A percentile compares a stretch with the other conserved stretches of the same genome.
phyloP scores from a whole-genome alignment of 2,113 vertebrate species.

The Nymphicus hollandicus region DNA sequence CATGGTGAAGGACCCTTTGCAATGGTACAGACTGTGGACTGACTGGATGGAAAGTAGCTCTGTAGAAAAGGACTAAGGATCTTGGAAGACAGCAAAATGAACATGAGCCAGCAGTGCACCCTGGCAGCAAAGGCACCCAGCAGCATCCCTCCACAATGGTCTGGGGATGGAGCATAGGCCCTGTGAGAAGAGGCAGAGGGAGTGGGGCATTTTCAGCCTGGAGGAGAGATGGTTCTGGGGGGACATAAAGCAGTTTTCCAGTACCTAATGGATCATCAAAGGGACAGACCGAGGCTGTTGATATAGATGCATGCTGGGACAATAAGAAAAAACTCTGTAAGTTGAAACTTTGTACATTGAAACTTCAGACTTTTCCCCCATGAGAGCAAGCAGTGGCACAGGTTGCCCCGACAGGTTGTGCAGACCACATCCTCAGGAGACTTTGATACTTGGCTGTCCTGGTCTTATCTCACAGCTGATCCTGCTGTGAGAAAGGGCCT shows the following conservation, averaged over 20 bases:
- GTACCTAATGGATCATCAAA: background rate
- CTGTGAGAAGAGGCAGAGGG: rapidly evolving
- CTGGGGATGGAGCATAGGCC: background rate
- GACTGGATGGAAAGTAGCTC: background rate
- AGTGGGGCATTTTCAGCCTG: background rate
- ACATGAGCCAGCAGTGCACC: background rate
- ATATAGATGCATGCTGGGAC: background rate
- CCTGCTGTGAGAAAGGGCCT: background rate
- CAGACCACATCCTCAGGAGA: background rate
- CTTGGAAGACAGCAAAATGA: background rate
- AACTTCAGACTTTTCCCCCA: background rate
- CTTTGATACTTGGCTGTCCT: background rate
- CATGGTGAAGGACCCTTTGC: background rate
- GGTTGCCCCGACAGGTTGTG: background rate
- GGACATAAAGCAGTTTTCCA: background rate
- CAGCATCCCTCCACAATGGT: rapidly evolving
- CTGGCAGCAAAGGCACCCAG: background rate
- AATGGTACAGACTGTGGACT: background rate
- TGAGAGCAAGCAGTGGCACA: background rate
- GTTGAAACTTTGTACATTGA: background rate
- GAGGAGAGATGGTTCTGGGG: background rate
- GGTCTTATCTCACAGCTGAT: background rate
- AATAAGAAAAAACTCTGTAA: background rate
- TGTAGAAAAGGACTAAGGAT: background rate
- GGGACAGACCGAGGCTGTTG: background rate